Evolutionary conservation across 2,113 vertebrate genomes (phyloP).

Genomic region (Cyrtonyx montezumae): DNA sequence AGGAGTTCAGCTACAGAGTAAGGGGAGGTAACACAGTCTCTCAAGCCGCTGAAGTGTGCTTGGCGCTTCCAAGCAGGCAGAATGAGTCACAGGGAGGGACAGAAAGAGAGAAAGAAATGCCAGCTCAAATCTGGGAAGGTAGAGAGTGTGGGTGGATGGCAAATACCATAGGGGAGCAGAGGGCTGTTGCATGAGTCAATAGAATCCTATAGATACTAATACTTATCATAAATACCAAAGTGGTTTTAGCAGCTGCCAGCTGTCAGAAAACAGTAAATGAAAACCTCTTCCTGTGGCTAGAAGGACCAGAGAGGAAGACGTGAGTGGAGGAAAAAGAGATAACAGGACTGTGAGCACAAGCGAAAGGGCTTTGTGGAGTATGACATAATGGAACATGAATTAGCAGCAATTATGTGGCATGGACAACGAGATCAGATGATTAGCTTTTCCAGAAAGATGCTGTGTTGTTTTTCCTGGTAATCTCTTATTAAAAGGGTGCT

Average conservation of each 20-base stretch:
- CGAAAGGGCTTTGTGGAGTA: background rate
- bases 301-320: background rate
- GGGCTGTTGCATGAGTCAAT: background rate
- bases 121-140: conserved; percentile 37
- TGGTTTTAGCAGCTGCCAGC: background rate
- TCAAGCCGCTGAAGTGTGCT: background rate
- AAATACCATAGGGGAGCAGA: conserved; percentile 16
- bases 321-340: background rate
- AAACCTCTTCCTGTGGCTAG: background rate
- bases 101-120: background rate
- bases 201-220: conserved; percentile 6
- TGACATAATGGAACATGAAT: conserved; percentile 11
- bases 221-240: conserved; percentile 23
- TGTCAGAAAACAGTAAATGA: conserved; percentile 9
- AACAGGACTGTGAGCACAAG: background rate
- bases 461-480: conserved; percentile 1
- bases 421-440: background rate
- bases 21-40: background rate
- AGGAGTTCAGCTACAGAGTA: background rate
- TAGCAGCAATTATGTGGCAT: conserved; percentile 33
- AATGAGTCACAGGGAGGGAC: conserved; percentile 60
- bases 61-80: conserved; percentile 25
- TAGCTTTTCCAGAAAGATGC: conserved; percentile 35
- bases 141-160: conserved; percentile 37
- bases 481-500: conserved; percentile 29